Evolutionary conservation across 2,888 invertebrate species (phyloP), one percentile per base, ranked within the genome.

Genomic region (Caradrina kadenii): DNA sequence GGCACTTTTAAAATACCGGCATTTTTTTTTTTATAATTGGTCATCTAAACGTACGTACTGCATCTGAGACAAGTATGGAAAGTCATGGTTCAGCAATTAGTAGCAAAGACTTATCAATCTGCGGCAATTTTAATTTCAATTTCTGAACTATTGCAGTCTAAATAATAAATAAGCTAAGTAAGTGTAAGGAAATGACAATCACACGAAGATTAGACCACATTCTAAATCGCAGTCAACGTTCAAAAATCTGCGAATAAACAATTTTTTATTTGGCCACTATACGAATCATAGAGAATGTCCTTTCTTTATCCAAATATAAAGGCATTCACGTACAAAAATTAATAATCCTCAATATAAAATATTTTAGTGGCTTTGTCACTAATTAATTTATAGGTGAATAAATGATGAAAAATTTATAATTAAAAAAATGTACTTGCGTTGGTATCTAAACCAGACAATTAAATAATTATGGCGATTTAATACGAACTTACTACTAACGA

Each of bases 391-490:
- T 6, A 50, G 3, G 2, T 35, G 13, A 55, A 42, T 15, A 55
- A 55, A 19, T 10, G 35, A 11, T 1, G 5, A 19, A 59, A 50
- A 49, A 22, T 8, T 8, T 42, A 10, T 45, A 19, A 17, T 13
- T 58, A 63, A 31, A 49, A 61, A 67, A 22, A 55, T 60, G 50
- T 67, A 56, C 63, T 56, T 54, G 15, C 31, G 21, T 61, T 31
- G 56, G 26, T 49, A 52, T 54, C 15, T 60, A 50, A 63, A 59
- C 48, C 49, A 52, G 26, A 21, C 19, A 63, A 60, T 73, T 59
- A 70, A 83, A 70, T 67, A 69, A 66, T 68, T 81, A 83, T 82
- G 83, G 83, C 82, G 60, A 66, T 61, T 63, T 69, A 80, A 78
- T 56, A 73, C 68, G 62, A 65, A 64, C 63, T 76, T 76, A 69